Base-by-base conservation (phyloP, 2,888 invertebrate species). In the Masnerella sp. region DNA sequence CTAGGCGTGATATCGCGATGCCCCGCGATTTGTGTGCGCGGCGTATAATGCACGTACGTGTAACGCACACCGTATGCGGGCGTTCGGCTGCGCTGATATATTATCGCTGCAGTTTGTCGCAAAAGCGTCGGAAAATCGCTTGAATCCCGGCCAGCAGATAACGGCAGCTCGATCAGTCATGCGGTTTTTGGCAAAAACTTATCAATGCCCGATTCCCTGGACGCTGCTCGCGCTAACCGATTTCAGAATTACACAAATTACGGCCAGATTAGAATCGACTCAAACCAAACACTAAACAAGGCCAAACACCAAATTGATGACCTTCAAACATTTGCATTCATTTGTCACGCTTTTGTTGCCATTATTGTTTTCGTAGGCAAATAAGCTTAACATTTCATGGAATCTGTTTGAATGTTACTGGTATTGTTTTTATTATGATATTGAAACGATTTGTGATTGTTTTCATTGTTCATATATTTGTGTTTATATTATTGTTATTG, bases 181-280 rank as follows among this genome's bases (percentile, higher is more conserved):
- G 65, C 32, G 74, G 71, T 74, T 76, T 76, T 76, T 74, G 76
- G 74, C 74, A 74, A 77, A 77, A 77, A 77, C 74, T 75, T 77
- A 77, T 77, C 77, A 69, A 77, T 72, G 67, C 72, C 62, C 32
- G 59, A 59, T 64, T 70, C 68, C 58, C 73, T 40, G 58, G 69
- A 62, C 42, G 47, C 20, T 28, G 51, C 11, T 38, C 49, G 28
- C 49, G 62, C 56, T 78, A 81, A 79, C 77, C 81, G 80, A 81
- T 83, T 83, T 80, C 77, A 72, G 79, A 83, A 84, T 84, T 83
- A 84, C 83, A 83, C 84, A 83, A 82, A 84, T 82, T 80, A 79
- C 82, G 58, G 74, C 68, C 64, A 75, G 79, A 82, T 84, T 82
- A 81, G 80, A 81, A 83, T 83, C 77, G 67, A 75, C 14, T n/a